Evolutionary conservation across 2,888 invertebrate genomes (phyloP), one percentile per base, ranked within the genome.

Genomic region (Therioaphis trifolii): DNA sequence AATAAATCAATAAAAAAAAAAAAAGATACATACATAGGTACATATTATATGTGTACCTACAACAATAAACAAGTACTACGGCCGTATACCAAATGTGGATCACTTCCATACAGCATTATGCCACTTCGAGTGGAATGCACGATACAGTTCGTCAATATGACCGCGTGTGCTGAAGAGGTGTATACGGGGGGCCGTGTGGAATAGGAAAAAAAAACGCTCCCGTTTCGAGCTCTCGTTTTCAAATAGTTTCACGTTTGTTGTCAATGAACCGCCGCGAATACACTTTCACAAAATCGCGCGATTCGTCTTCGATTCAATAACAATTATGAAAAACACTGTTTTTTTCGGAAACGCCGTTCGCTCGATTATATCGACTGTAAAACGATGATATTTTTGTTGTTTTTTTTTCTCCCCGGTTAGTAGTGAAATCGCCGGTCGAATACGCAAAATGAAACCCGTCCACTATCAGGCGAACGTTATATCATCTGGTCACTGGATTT

Each of bases 161-260:
- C 35, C 0, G 35, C 46, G 58, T 55, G 35, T 18, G 27, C 35
- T 4, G 68, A 78, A 78, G 78, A 78, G 68, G 68, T 78, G n/a
- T n/a, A n/a, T 61, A 43, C 24, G 4, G 24, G 14, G 66, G n/a
- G n/a, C n/a, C n/a, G n/a, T 49, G 21, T 15, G 29, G 27, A 49
- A 24, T 46, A 46, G n/a, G 35, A 29, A 29, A 14, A 24, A 49
- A 52, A 68, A 69, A 55, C 63, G 82, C 40, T 63, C 63, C 12
- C 24, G 61, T 72, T 80, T 72, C 49, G 29, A 82, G 74, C 61
- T 74, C 72, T 82, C 74, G 49, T 74, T 74, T 80, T 82, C 52
- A 24, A 82, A 82, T 82, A 82, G 74, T 82, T 82, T 74, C 82
- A 74, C 72, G 74, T 72, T 11, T 24, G 49, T 72, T 72, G 72